These are phyloP conservation scores for Drosophila nannoptera DNA, from an alignment of 1,140 invertebrate species.

Conservation along the genomic window DNA sequence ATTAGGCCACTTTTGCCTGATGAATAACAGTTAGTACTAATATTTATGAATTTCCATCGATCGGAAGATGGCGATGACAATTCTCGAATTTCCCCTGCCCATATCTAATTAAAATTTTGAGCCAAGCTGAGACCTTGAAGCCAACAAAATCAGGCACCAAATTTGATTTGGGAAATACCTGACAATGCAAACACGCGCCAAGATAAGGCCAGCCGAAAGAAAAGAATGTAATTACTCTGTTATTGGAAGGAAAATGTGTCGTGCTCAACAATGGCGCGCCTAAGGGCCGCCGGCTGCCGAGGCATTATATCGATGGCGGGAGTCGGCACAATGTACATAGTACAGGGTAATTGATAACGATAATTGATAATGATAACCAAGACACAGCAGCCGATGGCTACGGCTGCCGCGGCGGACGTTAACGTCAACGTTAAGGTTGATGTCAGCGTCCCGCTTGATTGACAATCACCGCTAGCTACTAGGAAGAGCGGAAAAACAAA, in stretches of 20 bases:
- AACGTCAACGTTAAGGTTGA: constrained; percentile 10
- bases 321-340: not conserved
- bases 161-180: constrained; percentile 6
- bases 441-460: constrained; percentile 37
- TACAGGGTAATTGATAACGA: constrained; percentile 14
- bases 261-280: constrained; percentile 19
- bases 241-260: constrained; percentile 26
- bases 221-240: constrained; percentile 31
- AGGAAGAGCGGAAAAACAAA: constrained; percentile 35
- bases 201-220: not conserved
- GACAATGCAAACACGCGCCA: not conserved
- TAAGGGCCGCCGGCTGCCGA: no score
- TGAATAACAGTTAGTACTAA: no score
- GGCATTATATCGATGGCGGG: not conserved
- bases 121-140: not conserved
- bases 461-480: constrained; percentile 23
- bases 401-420: not conserved
- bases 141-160: not conserved
- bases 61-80: no score
- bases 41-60: no score
- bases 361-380: constrained; percentile 39
- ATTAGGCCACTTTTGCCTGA: no score
- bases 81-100: no score
- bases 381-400: constrained; percentile 11
- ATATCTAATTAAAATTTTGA: no score